Conservation (phyloP, 1,140 invertebrate species). For the Drosophila serrata region DNA sequence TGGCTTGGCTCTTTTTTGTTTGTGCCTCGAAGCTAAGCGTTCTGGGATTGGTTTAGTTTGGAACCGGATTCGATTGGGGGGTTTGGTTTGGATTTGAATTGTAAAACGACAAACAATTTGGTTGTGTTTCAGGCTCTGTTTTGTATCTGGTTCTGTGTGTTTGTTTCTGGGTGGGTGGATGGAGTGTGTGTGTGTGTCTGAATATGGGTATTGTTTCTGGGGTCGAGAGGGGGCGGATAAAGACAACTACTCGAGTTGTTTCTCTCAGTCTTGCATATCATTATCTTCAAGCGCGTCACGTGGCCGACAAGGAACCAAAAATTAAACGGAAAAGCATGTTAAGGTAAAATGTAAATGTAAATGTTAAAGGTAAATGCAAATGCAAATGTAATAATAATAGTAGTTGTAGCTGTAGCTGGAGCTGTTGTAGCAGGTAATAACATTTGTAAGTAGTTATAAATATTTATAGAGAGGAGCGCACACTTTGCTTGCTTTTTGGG, state of each 20-base stretch:
- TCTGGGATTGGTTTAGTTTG: constrained; percentile 44
- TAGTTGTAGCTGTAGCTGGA: constrained; percentile 36
- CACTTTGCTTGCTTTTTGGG: constrained; percentile 50
- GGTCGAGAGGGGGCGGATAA: constrained; percentile 10
- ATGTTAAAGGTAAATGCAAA: constrained; percentile 53
- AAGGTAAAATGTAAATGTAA: constrained; percentile 53
- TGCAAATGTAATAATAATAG: constrained; percentile 58
- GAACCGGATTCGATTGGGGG: constrained; percentile 33
- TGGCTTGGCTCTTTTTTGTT: constrained; percentile 60
- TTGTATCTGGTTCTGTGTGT: constrained; percentile 34
- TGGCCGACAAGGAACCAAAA: constrained; percentile 49
- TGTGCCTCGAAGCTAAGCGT: constrained; percentile 59
- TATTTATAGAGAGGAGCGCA: constrained; percentile 59
- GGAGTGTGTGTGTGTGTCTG: constrained; percentile 31
- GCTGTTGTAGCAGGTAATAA: constrained; percentile 54
- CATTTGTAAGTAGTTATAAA: constrained; percentile 68
- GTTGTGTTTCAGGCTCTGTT: constrained; percentile 42
- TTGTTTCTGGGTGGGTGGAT: constrained; percentile 18
- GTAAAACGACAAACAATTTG: constrained; percentile 51
- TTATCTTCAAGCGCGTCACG: constrained; percentile 61
- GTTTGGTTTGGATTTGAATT: constrained; percentile 39
- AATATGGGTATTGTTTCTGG: constrained; percentile 15
- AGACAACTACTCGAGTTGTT: constrained; percentile 61
- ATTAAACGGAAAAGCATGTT: constrained; percentile 50
- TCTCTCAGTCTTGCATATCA: constrained; percentile 64